phyloP scores from a whole-genome alignment of 2,888 invertebrate genomes.

The Cryptus viduatorius region DNA sequence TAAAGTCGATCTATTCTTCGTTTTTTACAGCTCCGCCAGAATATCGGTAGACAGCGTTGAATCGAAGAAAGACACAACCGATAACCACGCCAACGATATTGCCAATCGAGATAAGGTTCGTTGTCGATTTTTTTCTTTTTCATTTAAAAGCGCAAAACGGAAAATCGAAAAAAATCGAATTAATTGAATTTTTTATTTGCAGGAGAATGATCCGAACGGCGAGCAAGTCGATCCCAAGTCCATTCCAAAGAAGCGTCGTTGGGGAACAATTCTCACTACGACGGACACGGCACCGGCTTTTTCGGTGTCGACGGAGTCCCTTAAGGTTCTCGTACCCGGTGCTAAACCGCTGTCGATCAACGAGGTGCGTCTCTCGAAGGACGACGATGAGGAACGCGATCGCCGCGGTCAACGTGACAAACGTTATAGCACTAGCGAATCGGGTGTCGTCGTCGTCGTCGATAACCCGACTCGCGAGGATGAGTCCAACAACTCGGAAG shows the following conservation, averaged over 20 bases:
- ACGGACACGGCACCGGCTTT: conserved; percentile 88
- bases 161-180: no score
- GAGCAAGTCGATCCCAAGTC: conserved; percentile 78
- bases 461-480: conserved; percentile 77
- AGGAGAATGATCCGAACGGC: conserved; percentile 80
- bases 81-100: conserved; percentile 71
- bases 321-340: conserved; percentile 87
- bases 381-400: conserved; percentile 83
- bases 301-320: conserved; percentile 91
- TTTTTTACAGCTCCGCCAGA: conserved; percentile 76
- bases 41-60: conserved; percentile 75
- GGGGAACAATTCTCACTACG: conserved; percentile 83
- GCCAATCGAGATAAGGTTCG: conserved; percentile 79
- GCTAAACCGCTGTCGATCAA: conserved; percentile 85
- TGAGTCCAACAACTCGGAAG: conserved; percentile 76
- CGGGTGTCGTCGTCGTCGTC: conserved; percentile 68
- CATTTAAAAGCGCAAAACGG: conserved; percentile 13
- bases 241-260: conserved; percentile 84
- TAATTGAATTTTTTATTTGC: conserved; percentile 23
- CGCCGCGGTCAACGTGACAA: conserved; percentile 78
- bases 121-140: conserved; percentile 18
- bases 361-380: conserved; percentile 84
- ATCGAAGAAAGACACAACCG: conserved; percentile 74
- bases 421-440: conserved; percentile 76
- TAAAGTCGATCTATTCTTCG: background rate